Evolutionary conservation across 2,888 invertebrate species (phyloP).

Genomic region (Apamea monoglypha): DNA sequence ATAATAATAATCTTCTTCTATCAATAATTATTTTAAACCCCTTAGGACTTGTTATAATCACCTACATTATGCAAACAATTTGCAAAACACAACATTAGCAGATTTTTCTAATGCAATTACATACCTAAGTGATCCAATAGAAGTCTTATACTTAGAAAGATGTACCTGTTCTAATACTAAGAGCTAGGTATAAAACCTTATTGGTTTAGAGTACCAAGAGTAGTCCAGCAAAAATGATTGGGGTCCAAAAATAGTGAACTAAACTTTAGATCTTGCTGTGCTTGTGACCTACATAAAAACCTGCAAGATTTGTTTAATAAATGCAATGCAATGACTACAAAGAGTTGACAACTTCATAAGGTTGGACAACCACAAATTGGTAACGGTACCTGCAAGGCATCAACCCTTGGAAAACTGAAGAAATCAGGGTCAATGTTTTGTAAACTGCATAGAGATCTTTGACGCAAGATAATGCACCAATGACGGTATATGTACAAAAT

Average conservation of each 20-base stretch:
- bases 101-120: slow-evolving; percentile 56
- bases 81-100: slow-evolving; percentile 18
- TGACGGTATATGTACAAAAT: slow-evolving; percentile 38
- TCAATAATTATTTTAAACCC: slow-evolving; percentile 14
- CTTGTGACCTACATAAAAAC: slow-evolving; percentile 58
- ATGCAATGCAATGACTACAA: slow-evolving; percentile 18
- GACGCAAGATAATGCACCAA: slow-evolving; percentile 35
- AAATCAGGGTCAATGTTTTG: slow-evolving; percentile 69
- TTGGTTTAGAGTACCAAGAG: background rate
- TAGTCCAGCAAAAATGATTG: slow-evolving; percentile 4
- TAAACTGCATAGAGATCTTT: slow-evolving; percentile 47
- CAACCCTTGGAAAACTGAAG: slow-evolving; percentile 35
- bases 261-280: slow-evolving; percentile 11
- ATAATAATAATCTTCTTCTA: slow-evolving; percentile 28
- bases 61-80: slow-evolving; percentile 29
- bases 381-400: slow-evolving; percentile 22
- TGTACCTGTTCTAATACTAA: slow-evolving; percentile 5
- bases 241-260: slow-evolving; percentile 14
- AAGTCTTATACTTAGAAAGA: slow-evolving; percentile 7
- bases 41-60: background rate
- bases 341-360: slow-evolving; percentile 5
- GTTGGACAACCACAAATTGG: slow-evolving; percentile 8
- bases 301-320: slow-evolving; percentile 45
- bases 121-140: slow-evolving; percentile 8
- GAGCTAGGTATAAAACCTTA: slow-evolving; percentile 7